Base-by-base conservation (phyloP, 2,797 vertebrate species). In the Galagoides demidoff region DNA sequence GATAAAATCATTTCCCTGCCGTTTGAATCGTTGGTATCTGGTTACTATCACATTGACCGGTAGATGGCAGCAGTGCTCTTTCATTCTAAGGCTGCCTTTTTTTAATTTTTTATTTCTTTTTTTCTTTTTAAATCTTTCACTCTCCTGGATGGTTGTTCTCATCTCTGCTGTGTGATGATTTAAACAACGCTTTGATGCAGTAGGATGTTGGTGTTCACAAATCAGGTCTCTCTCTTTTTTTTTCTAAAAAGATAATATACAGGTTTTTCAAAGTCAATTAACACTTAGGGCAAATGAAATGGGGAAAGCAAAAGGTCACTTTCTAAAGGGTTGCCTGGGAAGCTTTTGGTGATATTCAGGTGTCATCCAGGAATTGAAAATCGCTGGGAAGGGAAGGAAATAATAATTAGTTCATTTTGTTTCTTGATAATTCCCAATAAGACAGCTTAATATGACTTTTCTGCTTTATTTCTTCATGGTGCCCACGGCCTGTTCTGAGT, bases 181-280 rank as follows among this genome's bases (percentile, higher is more conserved):
- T 98, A 98, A 97, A 89, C 97, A 97, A 95, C 23, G 84, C 97
- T 98, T 98, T 98, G 98, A 98, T 98, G 98, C 97, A 97, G 85
- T 97, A 97, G 97, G 98, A 98, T 98, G 97, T 97, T 98, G 98
- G 97, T 95, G 89, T 98, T 98, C 98, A 98, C 97, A 98, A 98
- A 98, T 98, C 97, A 97, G 97, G 91, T 95, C 88, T 88, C 66
- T 78, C 45, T 14, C 49, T 49, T 37, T 77, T 92, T 77, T 96
- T 97, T 96, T 97, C 95, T 97, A 96, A 98, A 98, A 98, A 98
- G 98, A 98, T 99, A 98, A 99, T 98, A 98, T 98, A 98, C 97
- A 98, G 98, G 97, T 98, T 99, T 98, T 99, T 99, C 98, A 98
- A 98, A 99, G 98, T 98, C 98, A 99, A 98, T 99, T 99, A 99